Conservation (phyloP, 2,113 vertebrate genomes). For the Ginglymostoma cirratum region DNA sequence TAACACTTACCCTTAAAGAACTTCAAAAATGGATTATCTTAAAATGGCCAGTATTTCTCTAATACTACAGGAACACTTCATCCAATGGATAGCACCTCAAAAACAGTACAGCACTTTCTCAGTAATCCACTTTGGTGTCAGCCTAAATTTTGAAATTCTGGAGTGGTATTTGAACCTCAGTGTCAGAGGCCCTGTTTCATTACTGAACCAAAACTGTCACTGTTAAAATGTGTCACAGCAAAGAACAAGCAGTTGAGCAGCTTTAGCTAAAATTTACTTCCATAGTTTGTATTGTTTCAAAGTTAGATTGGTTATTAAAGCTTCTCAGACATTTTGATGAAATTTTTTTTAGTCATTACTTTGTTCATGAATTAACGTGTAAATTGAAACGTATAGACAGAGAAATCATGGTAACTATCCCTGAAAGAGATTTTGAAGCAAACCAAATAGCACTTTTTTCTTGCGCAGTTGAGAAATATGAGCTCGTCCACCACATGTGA, state of each 20-base stretch:
- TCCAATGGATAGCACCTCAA: neutral
- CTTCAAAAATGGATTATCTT: neutral
- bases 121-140: neutral
- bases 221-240: neutral
- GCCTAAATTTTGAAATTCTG: neutral
- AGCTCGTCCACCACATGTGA: neutral
- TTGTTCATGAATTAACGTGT: too few relatives aligned
- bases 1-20: neutral
- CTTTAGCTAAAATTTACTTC: neutral
- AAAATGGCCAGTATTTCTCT: neutral
- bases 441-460: neutral
- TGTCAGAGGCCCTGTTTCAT: neutral
- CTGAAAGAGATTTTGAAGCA: neutral
- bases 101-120: neutral
- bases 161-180: neutral
- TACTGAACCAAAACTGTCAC: neutral
- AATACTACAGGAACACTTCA: neutral
- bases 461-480: neutral
- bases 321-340: neutral
- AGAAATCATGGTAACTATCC: neutral
- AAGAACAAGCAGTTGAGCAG: neutral
- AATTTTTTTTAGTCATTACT: neutral
- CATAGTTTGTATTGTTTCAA: neutral
- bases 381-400: neutral
- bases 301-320: neutral